These are phyloP conservation scores for Lasioglossum oenotherae DNA, from an alignment of 2,888 invertebrate species.

Conservation along the genomic window DNA sequence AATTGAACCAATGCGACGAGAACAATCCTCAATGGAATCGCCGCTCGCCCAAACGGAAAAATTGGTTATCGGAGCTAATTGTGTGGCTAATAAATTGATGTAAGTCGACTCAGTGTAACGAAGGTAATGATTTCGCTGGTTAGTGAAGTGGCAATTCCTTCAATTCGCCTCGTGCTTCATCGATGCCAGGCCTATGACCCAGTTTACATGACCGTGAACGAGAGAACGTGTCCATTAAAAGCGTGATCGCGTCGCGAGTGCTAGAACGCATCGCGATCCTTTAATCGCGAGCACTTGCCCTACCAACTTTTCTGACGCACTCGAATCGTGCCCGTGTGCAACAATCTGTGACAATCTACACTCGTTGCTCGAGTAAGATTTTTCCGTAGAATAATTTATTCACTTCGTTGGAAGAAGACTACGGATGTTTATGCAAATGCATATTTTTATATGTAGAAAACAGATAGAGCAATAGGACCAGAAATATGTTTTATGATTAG, in stretches of 20 bases:
- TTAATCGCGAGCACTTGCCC: slow-evolving; percentile 59
- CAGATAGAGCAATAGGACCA: too few relatives aligned
- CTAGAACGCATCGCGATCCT: slow-evolving; percentile 52
- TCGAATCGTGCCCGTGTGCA: slow-evolving; percentile 10
- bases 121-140: slow-evolving; percentile 43
- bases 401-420: neutral
- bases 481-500: too few relatives aligned
- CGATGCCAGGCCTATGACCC: slow-evolving; percentile 63
- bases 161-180: slow-evolving; percentile 54
- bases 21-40: neutral
- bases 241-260: slow-evolving; percentile 51
- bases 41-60: slow-evolving; percentile 5
- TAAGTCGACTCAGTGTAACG: slow-evolving; percentile 16
- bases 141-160: slow-evolving; percentile 50
- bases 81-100: slow-evolving; percentile 49
- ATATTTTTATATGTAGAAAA: too few relatives aligned
- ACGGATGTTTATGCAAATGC: too few relatives aligned
- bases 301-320: slow-evolving; percentile 22
- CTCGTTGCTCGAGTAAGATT: neutral
- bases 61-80: slow-evolving; percentile 40
- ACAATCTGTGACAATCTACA: slow-evolving; percentile 13
- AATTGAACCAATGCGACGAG: neutral
- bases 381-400: neutral
- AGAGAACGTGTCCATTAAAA: slow-evolving; percentile 56
- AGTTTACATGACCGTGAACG: slow-evolving; percentile 69